These are phyloP conservation scores for Argyresthia goedartella DNA, from an alignment of 2,888 invertebrate genomes.

Conservation along the genomic window DNA sequence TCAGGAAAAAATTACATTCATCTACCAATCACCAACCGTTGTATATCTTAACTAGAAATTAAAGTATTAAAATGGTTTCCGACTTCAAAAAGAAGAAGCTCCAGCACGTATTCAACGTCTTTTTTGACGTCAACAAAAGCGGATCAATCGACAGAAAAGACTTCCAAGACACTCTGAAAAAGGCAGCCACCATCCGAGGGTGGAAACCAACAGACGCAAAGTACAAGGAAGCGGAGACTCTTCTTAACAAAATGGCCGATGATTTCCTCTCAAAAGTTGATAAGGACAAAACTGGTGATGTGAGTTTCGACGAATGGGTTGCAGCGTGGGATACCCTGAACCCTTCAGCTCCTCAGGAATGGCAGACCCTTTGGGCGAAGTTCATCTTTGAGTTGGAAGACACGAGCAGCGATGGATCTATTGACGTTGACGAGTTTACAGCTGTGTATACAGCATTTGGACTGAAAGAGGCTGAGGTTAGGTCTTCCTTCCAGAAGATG, in stretches of 20 bases:
- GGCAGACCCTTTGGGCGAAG: constrained; percentile 88
- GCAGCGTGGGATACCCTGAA: constrained; percentile 88
- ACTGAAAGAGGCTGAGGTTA: constrained; percentile 78
- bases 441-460: constrained; percentile 86
- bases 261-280: constrained; percentile 86
- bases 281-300: constrained; percentile 86
- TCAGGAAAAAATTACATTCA: neutral
- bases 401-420: constrained; percentile 81
- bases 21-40: neutral
- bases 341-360: constrained; percentile 79
- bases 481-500: constrained; percentile 83
- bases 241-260: constrained; percentile 86
- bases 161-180: constrained; percentile 87
- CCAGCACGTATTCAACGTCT: constrained; percentile 86
- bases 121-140: constrained; percentile 91
- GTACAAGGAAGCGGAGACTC: constrained; percentile 79
- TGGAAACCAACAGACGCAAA: constrained; percentile 81
- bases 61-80: constrained; percentile 73
- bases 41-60: neutral
- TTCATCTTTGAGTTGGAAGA: constrained; percentile 91
- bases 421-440: constrained; percentile 87
- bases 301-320: constrained; percentile 90
- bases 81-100: constrained; percentile 92
- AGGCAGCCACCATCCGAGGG: constrained; percentile 83
- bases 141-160: constrained; percentile 90